These are phyloP conservation scores for Phodopus roborovskii DNA, from an alignment of 2,113 vertebrate genomes.

Conservation along the genomic window DNA sequence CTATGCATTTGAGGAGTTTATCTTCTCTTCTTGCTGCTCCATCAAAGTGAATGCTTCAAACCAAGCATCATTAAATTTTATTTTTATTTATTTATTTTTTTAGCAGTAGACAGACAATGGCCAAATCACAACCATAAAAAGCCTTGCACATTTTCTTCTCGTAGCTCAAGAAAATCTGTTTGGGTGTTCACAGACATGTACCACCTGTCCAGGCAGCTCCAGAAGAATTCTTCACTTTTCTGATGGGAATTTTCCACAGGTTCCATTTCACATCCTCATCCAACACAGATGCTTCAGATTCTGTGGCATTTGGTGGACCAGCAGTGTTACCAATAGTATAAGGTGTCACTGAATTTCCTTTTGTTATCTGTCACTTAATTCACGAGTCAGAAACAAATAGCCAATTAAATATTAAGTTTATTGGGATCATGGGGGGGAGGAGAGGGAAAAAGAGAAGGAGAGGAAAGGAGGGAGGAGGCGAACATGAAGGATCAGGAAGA, in stretches of 20 bases:
- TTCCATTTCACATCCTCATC: neutral
- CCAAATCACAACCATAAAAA: neutral
- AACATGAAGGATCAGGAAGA: no score
- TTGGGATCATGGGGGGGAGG: neutral
- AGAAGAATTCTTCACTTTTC: neutral
- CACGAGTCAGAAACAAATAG: neutral
- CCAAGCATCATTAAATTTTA: neutral
- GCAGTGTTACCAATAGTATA: neutral
- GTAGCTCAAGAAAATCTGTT: neutral
- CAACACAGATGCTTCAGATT: neutral
- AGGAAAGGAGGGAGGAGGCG: no score
- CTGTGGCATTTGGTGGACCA: neutral
- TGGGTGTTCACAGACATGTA: neutral
- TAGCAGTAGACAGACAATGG: neutral
- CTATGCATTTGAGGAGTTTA: fast-evolving
- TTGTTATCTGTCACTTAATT: neutral
- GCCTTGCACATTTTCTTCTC: neutral
- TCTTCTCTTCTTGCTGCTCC: neutral
- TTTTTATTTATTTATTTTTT: no score
- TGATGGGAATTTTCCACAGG: neutral
- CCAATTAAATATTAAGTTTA: neutral
- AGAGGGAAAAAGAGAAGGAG: no score
- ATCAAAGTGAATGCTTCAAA: neutral
- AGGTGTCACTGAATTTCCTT: neutral
- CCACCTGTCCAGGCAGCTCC: neutral